phyloP scores from a whole-genome alignment of 2,888 invertebrate genomes.

The Willowsia nigromaculata region DNA sequence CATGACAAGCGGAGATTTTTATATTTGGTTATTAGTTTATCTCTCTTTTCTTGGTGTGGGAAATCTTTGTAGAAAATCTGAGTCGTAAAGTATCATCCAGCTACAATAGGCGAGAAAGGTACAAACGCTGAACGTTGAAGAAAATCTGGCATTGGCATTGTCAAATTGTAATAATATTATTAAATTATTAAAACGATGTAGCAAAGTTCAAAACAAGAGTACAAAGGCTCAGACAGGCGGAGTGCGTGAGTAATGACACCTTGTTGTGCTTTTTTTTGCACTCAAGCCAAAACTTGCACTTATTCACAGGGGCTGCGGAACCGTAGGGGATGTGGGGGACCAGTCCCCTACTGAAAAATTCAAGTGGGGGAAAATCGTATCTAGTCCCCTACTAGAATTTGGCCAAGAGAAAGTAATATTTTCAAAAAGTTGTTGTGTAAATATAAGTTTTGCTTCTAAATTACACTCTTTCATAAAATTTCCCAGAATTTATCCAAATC shows the following conservation, averaged over 20 bases:
- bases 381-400: no score
- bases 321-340: no score
- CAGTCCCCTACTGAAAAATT: no score
- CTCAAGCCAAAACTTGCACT: background rate
- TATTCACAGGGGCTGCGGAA: no score
- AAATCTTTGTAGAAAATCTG: background rate
- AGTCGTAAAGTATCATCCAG: constrained; percentile 1
- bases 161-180: constrained; percentile 36
- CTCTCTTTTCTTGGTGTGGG: background rate
- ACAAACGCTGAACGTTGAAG: background rate
- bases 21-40: background rate
- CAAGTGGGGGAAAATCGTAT: no score
- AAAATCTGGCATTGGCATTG: constrained; percentile 21
- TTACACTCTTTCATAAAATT: no score
- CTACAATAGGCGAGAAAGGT: background rate
- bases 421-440: no score
- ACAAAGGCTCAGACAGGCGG: background rate
- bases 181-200: background rate
- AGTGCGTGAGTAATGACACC: background rate
- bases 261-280: background rate
- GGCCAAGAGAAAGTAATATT: no score
- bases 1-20: background rate
- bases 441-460: no score
- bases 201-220: background rate
- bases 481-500: no score